Base-by-base conservation (phyloP, 2,888 invertebrate species). In the Arge pagana region DNA sequence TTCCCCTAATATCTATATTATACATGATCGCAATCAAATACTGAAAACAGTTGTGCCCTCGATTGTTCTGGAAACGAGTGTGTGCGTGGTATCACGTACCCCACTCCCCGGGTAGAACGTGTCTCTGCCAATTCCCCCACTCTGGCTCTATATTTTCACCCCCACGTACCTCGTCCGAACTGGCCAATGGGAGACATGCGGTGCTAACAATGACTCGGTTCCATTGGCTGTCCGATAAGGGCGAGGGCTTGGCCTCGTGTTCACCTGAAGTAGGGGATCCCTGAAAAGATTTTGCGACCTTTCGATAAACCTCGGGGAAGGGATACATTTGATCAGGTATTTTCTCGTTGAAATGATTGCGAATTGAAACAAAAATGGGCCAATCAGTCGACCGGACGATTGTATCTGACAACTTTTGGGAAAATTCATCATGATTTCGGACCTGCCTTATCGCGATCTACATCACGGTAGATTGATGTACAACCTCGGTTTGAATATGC, bases 241-340 rank as follows among this genome's bases (percentile, higher is more conserved):
- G 50, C 50, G 50, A 51, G 50, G 50, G 50, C 43, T 42, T 51
- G 50, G 50, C 50, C 36, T 35, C 24, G 33, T 42, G 36, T 26
- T 51, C 43, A 15, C 42, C 16, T 8, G 36, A 35, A 35, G 50
- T 43, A 51, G 50, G 50, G 50, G 50, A 51, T 41, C 50, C 35
- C 33, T 41, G 24, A 51, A 51, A 51, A 51, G 42, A 42, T 51
- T 40, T 18, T 23, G 31, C 31, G 40, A 50, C 50, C 40, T 40
- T 50, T 41, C 28, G 33, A 30, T 41, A 23, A 33, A 31, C 31
- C 31, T 30, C 23, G 36, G 36, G 24, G 33, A 26, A 41, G 31
- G 33, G 30, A 15, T 15, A 23, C 23, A 5, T 23, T 45, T 45
- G 28, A 16, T 43, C 45, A 45, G 23, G 24, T 45, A 37, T 3